These are phyloP conservation scores for Alcis repandata DNA, from an alignment of 2,888 invertebrate species.

Conservation along the genomic window DNA sequence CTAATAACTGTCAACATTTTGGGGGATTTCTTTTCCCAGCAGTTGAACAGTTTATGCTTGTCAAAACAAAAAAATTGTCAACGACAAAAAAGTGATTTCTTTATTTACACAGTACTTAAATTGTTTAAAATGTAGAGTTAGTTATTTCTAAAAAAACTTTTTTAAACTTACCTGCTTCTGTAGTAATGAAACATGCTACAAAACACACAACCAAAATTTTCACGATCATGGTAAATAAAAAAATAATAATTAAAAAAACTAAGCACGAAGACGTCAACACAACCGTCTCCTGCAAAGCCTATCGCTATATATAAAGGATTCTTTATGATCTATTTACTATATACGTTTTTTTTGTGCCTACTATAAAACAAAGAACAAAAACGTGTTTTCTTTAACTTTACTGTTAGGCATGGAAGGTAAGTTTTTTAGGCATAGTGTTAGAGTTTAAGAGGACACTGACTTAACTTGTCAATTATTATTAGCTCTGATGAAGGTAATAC, in stretches of 20 bases:
- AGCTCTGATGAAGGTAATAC: no score
- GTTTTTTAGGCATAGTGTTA: slow-evolving; percentile 21
- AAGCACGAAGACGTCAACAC: slow-evolving; percentile 9
- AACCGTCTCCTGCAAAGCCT: slow-evolving; percentile 19
- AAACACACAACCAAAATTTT: slow-evolving; percentile 31
- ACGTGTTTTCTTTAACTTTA: slow-evolving; percentile 22
- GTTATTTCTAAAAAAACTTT: background rate
- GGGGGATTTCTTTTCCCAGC: no score
- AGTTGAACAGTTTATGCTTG: no score
- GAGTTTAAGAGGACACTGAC: slow-evolving; percentile 24
- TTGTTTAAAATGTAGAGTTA: background rate
- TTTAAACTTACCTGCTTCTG: slow-evolving; percentile 30
- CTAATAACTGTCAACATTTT: no score
- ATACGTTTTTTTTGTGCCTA: slow-evolving; percentile 11
- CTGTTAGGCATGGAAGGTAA: slow-evolving; percentile 13
- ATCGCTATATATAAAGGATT: slow-evolving; percentile 12
- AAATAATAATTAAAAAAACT: background rate
- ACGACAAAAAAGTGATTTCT: no score
- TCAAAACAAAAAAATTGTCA: no score
- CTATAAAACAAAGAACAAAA: slow-evolving; percentile 17
- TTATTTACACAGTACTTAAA: no score
- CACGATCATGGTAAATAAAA: slow-evolving; percentile 29
- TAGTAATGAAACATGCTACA: slow-evolving; percentile 28
- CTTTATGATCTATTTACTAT: slow-evolving; percentile 20
- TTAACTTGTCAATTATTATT: slow-evolving; percentile 8